Conservation (phyloP, 2,888 invertebrate species). For the Yponomeuta sedellus region DNA sequence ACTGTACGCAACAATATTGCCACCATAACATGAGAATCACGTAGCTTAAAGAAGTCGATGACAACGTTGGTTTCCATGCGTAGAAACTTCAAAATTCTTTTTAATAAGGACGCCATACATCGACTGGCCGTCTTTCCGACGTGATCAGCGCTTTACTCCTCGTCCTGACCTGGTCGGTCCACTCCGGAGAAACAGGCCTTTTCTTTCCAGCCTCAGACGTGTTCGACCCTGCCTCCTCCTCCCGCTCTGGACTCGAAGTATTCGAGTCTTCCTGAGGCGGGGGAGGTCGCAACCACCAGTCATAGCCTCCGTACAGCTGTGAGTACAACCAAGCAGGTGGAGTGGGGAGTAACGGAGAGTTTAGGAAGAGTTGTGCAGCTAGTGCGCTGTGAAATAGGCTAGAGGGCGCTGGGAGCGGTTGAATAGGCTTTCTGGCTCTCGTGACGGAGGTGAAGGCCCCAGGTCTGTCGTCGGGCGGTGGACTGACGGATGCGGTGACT, state of each 20-base stretch:
- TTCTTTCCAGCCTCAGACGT: slow-evolving; percentile 64
- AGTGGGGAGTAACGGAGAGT: slow-evolving; percentile 84
- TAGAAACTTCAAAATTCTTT: neutral
- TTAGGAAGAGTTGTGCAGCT: slow-evolving; percentile 84
- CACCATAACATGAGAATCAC: neutral
- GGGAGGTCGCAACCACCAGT: slow-evolving; percentile 80
- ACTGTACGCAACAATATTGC: too few species aligned
- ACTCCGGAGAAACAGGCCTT: slow-evolving; percentile 73
- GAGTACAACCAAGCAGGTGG: slow-evolving; percentile 88
- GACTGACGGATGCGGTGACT: slow-evolving; percentile 77
- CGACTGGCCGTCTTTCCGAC: slow-evolving; percentile 75
- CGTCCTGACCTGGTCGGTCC: slow-evolving; percentile 60
- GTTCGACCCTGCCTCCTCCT: slow-evolving; percentile 53
- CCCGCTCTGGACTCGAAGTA: slow-evolving; percentile 54
- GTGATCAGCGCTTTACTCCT: slow-evolving; percentile 63
- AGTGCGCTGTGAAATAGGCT: slow-evolving; percentile 65
- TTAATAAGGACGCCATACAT: slow-evolving; percentile 87
- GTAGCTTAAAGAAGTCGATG: neutral
- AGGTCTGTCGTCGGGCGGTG: slow-evolving; percentile 72
- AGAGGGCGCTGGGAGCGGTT: slow-evolving; percentile 66
- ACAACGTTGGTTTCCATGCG: too few species aligned
- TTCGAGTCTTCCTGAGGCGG: slow-evolving; percentile 58
- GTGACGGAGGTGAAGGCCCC: slow-evolving; percentile 73
- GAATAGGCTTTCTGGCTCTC: slow-evolving; percentile 59
- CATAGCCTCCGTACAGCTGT: slow-evolving; percentile 83